Conservation (phyloP, 2,797 vertebrate genomes). For the Salmo trutta region DNA sequence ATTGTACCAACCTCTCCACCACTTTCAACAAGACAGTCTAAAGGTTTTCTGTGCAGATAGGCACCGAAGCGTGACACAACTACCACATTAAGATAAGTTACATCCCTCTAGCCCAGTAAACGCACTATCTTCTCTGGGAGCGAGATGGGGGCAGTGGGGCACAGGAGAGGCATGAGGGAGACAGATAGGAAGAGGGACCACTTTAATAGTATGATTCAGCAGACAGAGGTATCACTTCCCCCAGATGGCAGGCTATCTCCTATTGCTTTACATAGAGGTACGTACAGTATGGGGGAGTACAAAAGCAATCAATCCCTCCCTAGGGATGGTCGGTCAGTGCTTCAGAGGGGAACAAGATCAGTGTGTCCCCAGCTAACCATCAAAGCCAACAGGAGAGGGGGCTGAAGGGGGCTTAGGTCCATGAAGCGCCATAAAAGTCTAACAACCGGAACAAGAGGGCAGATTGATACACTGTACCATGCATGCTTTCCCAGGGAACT, state of each 20-base stretch:
- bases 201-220: conserved; percentile 77
- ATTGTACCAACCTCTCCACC: neutral
- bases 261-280: conserved; percentile 67
- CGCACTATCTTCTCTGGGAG: conserved; percentile 9
- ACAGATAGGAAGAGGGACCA: conserved; percentile 54
- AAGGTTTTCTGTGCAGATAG: conserved; percentile 52
- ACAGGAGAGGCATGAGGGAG: conserved; percentile 2
- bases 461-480: neutral
- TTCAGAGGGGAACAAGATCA: conserved; percentile 56
- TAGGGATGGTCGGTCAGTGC: conserved; percentile 60
- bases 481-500: neutral
- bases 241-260: conserved; percentile 71
- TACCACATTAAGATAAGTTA: conserved; percentile 26
- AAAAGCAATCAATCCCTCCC: conserved; percentile 69
- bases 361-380: conserved; percentile 29
- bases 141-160: conserved; percentile 33
- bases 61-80: conserved; percentile 43
- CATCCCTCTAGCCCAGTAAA: conserved; percentile 12
- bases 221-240: conserved; percentile 72
- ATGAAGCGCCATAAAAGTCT: conserved; percentile 1
- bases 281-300: conserved; percentile 35
- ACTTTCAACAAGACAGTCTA: neutral
- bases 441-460: neutral
- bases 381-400: conserved; percentile 27
- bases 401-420: conserved; percentile 15